Base-by-base conservation (phyloP, 2,888 invertebrate genomes). In the Zonitis immaculata region DNA sequence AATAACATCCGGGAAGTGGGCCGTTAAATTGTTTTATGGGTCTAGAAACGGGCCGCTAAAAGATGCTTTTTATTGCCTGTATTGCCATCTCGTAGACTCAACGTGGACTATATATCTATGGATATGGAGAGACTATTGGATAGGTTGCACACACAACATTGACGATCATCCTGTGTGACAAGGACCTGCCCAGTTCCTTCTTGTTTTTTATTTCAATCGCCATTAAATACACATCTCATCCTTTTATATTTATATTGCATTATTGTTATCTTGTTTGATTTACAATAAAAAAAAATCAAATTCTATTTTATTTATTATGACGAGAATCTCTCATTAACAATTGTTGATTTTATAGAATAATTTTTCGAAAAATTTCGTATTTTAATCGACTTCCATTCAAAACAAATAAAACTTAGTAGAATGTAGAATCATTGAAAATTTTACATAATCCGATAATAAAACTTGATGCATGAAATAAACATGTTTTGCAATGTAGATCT, bases 1-100 rank as follows among this genome's bases (percentile, higher is more conserved):
- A 71, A 74, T 74, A 75, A 75, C 73, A 70, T 68, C 69, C 69
- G 62, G 64, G 66, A 73, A 73, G 72, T 73, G 73, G 73, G 67
- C 66, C 71, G 72, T 73, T 74, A 73, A 73, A 73, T 70, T 72
- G 71, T 70, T 74, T 73, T 73, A 67, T 64, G 66, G 60, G 57
- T 55, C 54, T 54, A 47, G 51, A 49, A 54, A 49, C 57, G 52
- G 60, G 52, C 49, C 56, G 52, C 47, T 44, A 52, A 51, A 49
- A 56, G 49, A 52, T 52, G 49, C 48, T 32, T 53, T 54, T 58
- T 59, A 62, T 56, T 56, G 51, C 50, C n/a, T 28, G 54, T 57
- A 51, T 51, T 47, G 61, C 51, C 61, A 61, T 59, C 61, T 61
- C 35, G 35, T 35, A 35, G 35, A 8, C 12, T 16, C 35, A 35